Conservation (phyloP, 2,797 vertebrate genomes). For the Rhinatrema bivittatum region DNA sequence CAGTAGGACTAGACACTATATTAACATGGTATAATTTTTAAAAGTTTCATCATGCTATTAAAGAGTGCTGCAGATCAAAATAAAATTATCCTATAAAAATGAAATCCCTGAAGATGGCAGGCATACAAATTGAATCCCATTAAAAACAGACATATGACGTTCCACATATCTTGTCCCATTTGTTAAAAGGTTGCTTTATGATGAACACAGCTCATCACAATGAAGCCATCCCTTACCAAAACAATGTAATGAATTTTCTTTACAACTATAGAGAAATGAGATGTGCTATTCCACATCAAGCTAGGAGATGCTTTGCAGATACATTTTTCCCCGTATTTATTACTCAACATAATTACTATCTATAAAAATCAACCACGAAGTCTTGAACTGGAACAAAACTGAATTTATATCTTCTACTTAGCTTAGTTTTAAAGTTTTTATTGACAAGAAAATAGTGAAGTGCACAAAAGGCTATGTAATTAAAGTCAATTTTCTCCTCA, state of each 20-base stretch:
- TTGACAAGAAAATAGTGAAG: conserved; percentile 50
- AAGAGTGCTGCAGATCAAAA: too few species aligned
- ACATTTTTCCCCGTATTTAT: conserved; percentile 67
- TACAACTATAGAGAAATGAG: conserved; percentile 64
- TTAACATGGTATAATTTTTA: too few species aligned
- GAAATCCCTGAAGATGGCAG: too few species aligned
- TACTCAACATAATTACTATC: conserved; percentile 66
- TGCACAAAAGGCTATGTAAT: conserved; percentile 23
- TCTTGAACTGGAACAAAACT: conserved; percentile 66
- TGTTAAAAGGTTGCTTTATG: conserved; percentile 60
- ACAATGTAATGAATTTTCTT: conserved; percentile 72
- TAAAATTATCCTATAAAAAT: too few species aligned
- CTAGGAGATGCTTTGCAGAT: conserved; percentile 53
- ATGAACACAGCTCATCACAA: conserved; percentile 60
- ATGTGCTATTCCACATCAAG: conserved; percentile 66
- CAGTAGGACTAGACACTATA: too few species aligned
- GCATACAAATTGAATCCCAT: conserved; percentile 37
- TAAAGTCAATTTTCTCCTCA: too few species aligned
- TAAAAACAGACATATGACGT: conserved; percentile 38
- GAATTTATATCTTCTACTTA: conserved; percentile 62
- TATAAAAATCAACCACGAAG: conserved; percentile 66
- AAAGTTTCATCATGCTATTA: too few species aligned
- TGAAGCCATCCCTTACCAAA: conserved; percentile 59
- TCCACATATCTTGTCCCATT: conserved; percentile 38
- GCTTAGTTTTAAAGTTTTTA: conserved; percentile 59